Percentiles rank a stretch among this genome's conserved stretches.
Evolutionary conservation across 2,797 vertebrate species (phyloP).

Genomic region (Adrianichthys oophorus): DNA sequence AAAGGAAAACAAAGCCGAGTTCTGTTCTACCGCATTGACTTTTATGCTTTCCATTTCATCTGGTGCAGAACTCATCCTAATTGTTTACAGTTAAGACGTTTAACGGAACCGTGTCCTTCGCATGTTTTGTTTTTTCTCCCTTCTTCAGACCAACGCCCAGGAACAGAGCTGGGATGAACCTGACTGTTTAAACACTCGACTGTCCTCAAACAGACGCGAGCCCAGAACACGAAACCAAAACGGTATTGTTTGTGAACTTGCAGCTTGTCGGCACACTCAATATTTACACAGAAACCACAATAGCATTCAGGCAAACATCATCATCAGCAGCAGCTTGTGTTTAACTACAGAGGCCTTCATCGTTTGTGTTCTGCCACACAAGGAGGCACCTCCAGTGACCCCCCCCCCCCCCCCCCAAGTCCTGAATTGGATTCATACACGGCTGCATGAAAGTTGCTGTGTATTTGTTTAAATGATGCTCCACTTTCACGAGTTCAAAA

Average conservation of each 20-base stretch:
- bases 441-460: conserved; percentile 8
- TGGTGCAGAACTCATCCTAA: no score
- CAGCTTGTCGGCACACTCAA: conserved; percentile 19
- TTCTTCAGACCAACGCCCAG: no score
- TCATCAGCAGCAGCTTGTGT: conserved; percentile 4
- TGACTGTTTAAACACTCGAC: not conserved
- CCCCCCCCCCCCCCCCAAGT: conserved; percentile 1
- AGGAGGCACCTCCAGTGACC: not conserved
- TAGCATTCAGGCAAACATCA: conserved; percentile 19
- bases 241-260: not conserved
- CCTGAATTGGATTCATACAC: conserved; percentile 10
- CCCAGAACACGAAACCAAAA: not conserved
- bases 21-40: no score
- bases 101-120: no score
- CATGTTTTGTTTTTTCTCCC: no score
- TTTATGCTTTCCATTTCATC: no score
- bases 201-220: conserved; percentile 5
- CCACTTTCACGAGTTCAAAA: conserved; percentile 36
- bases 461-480: conserved; percentile 39
- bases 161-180: no score
- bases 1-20: no score
- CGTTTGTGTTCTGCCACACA: conserved; percentile 35
- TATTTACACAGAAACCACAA: conserved; percentile 38
- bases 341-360: conserved; percentile 25
- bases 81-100: no score